Evolutionary conservation across 1,140 invertebrate species (phyloP).

Genomic region (Brachionus plicatilis): DNA sequence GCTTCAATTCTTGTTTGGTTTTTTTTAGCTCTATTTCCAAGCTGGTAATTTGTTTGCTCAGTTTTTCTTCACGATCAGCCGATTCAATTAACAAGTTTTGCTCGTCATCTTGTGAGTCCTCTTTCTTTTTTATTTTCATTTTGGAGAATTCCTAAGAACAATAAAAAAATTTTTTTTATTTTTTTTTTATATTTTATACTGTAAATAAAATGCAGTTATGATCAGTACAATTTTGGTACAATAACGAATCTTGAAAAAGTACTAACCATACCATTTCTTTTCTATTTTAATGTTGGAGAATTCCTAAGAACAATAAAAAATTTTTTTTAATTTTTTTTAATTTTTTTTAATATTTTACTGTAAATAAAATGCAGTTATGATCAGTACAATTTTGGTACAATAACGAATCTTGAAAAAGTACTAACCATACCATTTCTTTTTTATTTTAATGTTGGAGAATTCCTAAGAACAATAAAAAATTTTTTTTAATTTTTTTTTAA

Average conservation of each 20-base stretch:
- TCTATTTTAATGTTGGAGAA: constrained; percentile 26
- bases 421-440: not conserved
- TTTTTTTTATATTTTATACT: too few relatives aligned
- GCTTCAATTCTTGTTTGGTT: not conserved
- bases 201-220: too few relatives aligned
- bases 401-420: too few relatives aligned
- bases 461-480: not conserved
- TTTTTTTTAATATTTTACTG: too few relatives aligned
- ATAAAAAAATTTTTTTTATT: too few relatives aligned
- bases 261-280: not conserved
- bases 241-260: too few relatives aligned
- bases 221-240: too few relatives aligned
- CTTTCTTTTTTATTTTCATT: constrained; percentile 26
- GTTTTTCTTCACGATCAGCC: constrained; percentile 11
- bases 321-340: too few relatives aligned
- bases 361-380: too few relatives aligned
- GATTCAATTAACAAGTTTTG: constrained; percentile 23
- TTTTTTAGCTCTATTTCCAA: constrained; percentile 5
- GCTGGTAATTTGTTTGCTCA: not conserved
- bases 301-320: not conserved
- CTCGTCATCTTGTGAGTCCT: not conserved
- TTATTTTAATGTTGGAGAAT: constrained; percentile 22
- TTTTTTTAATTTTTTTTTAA: too few relatives aligned
- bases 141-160: not conserved
- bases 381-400: too few relatives aligned